Conservation (phyloP, 2,797 vertebrate species). For the Streptopelia turtur region DNA sequence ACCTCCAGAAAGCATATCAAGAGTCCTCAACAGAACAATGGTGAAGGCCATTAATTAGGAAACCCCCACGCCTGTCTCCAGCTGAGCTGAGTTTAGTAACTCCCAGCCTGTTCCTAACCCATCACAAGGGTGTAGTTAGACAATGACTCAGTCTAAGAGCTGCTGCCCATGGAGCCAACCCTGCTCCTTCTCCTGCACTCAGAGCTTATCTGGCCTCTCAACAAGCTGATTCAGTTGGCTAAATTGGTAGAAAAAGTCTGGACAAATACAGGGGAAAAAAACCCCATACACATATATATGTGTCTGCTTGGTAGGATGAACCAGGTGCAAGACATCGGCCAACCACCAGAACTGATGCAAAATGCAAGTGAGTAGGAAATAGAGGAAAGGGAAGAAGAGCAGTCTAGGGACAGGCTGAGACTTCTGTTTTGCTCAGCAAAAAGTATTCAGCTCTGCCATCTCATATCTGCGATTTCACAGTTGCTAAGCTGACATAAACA, state of each 20-base stretch:
- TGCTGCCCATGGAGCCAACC: neutral
- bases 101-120: neutral
- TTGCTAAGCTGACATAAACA: neutral
- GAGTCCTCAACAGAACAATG: constrained; percentile 29
- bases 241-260: neutral
- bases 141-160: neutral
- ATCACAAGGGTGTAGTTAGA: neutral
- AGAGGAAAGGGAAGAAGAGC: neutral
- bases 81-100: neutral
- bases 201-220: neutral
- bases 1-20: neutral
- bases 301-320: neutral
- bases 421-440: neutral
- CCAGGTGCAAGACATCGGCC: accelerated
- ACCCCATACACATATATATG: neutral
- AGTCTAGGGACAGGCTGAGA: neutral
- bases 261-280: neutral
- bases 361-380: neutral
- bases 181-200: neutral
- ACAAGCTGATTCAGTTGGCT: neutral
- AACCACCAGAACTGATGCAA: neutral
- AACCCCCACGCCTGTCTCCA: constrained; percentile 10
- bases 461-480: neutral
- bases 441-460: neutral
- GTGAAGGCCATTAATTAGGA: neutral